A percentile compares a stretch with the other conserved stretches of the same genome.
phyloP scores from a whole-genome alignment of 2,888 invertebrate species.

The Lydus trimaculatus region DNA sequence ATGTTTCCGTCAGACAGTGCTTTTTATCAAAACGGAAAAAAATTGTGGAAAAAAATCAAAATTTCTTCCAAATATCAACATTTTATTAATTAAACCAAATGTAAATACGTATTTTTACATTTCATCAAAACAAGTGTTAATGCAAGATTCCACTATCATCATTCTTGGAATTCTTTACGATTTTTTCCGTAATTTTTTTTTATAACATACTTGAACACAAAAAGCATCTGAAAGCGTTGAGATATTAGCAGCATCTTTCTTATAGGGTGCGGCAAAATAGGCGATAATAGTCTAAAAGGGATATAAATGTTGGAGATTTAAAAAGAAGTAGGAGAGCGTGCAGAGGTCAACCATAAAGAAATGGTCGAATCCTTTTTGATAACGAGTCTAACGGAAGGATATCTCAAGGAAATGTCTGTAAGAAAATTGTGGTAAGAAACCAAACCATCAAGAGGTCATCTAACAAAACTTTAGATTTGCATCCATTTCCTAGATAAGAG shows the following conservation, averaged over 20 bases:
- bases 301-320: conserved; percentile 55
- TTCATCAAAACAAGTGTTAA: too few relatives aligned
- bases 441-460: conserved; percentile 35
- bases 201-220: conserved; percentile 14
- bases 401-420: conserved; percentile 37
- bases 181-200: neutral
- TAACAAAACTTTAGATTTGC: conserved; percentile 27
- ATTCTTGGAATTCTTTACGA: neutral
- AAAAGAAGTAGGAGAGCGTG: conserved; percentile 46
- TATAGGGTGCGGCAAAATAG: conserved; percentile 44
- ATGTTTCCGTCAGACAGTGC: neutral
- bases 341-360: conserved; percentile 54
- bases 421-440: neutral
- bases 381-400: conserved; percentile 48
- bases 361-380: conserved; percentile 51
- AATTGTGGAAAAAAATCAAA: neutral
- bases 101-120: too few relatives aligned
- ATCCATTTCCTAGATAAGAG: conserved; percentile 8
- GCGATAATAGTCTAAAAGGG: conserved; percentile 55
- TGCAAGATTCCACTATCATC: too few relatives aligned
- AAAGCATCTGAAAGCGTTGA: conserved; percentile 36
- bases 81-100: too few relatives aligned
- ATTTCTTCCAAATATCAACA: neutral
- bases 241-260: conserved; percentile 50
- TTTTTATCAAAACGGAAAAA: neutral